Evolutionary conservation across 2,888 invertebrate species (phyloP), one percentile per base, ranked within the genome.

Genomic region (Helleia helle): DNA sequence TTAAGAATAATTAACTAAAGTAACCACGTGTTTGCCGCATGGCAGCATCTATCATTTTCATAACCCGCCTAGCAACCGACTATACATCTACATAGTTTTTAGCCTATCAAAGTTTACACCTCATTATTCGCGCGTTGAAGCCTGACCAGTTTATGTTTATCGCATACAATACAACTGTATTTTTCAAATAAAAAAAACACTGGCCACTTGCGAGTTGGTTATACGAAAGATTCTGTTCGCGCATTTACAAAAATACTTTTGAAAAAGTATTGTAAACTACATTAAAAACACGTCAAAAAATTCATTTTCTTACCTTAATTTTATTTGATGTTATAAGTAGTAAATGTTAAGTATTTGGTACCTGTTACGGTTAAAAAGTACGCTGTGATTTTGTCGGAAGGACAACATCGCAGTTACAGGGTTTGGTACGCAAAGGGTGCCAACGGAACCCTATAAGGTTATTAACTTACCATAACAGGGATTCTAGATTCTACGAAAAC

Each of bases 91-190:
- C 29, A 31, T 31, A 13, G 26, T 25, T 9, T 18, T 38, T 58
- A 45, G 47, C 44, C 56, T 48, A 57, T 63, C 58, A 58, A 63
- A 63, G 55, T 58, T 59, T 58, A 64, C 57, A 49, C 55, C 60
- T 62, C 55, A 63, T 62, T 65, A 65, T 57, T 50, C 52, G 51
- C 49, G 51, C 56, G 51, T 50, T 58, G 53, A 54, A 55, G 59
- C 62, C 44, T 50, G 48, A 48, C 44, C 43, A 50, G 52, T 47
- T 15, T 49, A 49, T 50, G 56, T 50, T 54, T 56, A 53, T 51
- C 50, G 43, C 49, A 38, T 37, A 44, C 47, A 4, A 38, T 37
- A 44, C 47, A 4, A 15, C 30, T 30, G 30, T n/a, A n/a, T n/a
- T n/a, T n/a, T n/a, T n/a, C n/a, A n/a, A n/a, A n/a, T n/a, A n/a